Conservation (phyloP, 1,140 invertebrate genomes). For the Wasmannia auropunctata region DNA sequence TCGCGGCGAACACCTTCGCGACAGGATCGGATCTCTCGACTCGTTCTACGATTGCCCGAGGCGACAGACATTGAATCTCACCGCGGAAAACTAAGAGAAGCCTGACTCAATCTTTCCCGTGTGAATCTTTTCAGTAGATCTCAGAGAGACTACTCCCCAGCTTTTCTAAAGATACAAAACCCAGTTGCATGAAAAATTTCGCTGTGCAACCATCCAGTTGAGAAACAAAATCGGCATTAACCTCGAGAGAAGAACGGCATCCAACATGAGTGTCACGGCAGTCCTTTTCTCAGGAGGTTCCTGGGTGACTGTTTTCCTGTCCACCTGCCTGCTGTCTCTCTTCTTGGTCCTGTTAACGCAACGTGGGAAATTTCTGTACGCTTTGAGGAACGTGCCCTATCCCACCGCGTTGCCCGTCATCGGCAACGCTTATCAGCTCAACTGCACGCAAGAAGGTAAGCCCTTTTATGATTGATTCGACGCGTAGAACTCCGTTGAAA, state of each 20-base stretch:
- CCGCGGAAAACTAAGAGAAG: not conserved
- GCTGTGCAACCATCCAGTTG: not conserved
- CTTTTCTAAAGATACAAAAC: not conserved
- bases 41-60: not conserved
- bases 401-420: conserved; percentile 78
- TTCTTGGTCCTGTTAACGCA: conserved; percentile 58
- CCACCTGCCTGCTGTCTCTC: conserved; percentile 56
- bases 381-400: conserved; percentile 76
- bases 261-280: not conserved
- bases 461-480: no score
- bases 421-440: conserved; percentile 79
- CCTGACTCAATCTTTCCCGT: not conserved
- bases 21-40: not conserved
- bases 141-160: not conserved
- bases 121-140: not conserved
- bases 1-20: not conserved
- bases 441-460: conserved; percentile 79
- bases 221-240: no score
- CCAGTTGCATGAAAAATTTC: not conserved
- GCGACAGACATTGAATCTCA: not conserved
- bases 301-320: conserved; percentile 68
- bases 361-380: conserved; percentile 74
- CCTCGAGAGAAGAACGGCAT: no score
- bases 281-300: conserved; percentile 6
- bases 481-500: no score